phyloP scores from a whole-genome alignment of 1,140 invertebrate genomes.

The Drosophila lacertosa region DNA sequence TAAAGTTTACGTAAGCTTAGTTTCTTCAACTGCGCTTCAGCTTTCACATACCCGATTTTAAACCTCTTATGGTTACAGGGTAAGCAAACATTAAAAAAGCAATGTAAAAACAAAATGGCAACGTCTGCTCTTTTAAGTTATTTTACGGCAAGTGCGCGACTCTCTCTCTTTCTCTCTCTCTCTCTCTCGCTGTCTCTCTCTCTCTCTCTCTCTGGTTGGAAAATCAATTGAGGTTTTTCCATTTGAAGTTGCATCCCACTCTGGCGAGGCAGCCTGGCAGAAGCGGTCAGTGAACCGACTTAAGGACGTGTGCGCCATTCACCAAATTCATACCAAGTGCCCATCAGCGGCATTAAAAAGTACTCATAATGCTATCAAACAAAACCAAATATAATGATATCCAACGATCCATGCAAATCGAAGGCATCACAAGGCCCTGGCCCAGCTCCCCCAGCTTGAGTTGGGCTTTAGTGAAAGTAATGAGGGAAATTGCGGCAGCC shows the following conservation, averaged over 20 bases:
- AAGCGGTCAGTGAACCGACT: slow-evolving; percentile 12
- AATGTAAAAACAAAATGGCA: too few species aligned
- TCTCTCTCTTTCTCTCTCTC: not conserved
- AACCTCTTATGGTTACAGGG: too few species aligned
- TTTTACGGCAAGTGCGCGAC: too few species aligned
- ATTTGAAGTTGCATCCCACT: slow-evolving; percentile 1
- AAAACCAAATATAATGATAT: slow-evolving; percentile 20
- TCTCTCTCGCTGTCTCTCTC: not conserved
- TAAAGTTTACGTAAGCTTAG: too few species aligned
- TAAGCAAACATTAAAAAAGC: too few species aligned
- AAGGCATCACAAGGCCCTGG: not conserved
- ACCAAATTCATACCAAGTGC: not conserved
- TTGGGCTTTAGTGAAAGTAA: slow-evolving; percentile 64
- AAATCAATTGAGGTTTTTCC: slow-evolving; percentile 6
- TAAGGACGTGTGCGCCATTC: slow-evolving; percentile 7
- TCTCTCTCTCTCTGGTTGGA: not conserved
- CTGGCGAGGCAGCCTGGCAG: not conserved
- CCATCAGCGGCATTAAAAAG: slow-evolving; percentile 9
- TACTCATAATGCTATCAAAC: slow-evolving; percentile 26
- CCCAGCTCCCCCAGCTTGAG: slow-evolving; percentile 1
- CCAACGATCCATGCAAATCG: slow-evolving; percentile 44
- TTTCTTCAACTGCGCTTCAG: too few species aligned
- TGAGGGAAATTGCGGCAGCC: slow-evolving; percentile 45
- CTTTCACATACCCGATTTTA: too few species aligned
- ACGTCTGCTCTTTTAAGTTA: too few species aligned